Evolutionary conservation across 2,888 invertebrate genomes (phyloP).

Genomic region (Masnerella sp.): DNA sequence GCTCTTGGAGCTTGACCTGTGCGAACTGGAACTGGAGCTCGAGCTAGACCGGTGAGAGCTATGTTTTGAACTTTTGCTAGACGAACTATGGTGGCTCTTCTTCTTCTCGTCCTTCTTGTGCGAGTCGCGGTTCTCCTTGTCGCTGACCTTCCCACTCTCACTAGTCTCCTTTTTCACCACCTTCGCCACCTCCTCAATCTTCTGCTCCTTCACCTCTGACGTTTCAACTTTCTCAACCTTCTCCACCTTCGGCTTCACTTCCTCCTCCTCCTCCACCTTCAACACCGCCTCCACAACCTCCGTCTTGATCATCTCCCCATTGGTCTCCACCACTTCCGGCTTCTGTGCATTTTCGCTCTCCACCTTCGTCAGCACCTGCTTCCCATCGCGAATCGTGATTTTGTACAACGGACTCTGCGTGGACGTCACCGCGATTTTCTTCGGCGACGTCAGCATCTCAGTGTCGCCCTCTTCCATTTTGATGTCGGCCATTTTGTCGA

Average conservation of each 20-base stretch:
- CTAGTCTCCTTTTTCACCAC: constrained; percentile 1
- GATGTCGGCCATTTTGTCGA: not conserved
- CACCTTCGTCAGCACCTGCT: constrained; percentile 83
- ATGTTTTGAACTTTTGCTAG: constrained; percentile 76
- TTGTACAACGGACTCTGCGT: constrained; percentile 79
- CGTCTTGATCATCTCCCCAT: constrained; percentile 64
- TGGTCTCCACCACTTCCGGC: constrained; percentile 66
- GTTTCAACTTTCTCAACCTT: constrained; percentile 3
- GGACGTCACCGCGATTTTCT: not conserved
- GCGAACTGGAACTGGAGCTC: constrained; percentile 70
- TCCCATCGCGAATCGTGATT: constrained; percentile 85
- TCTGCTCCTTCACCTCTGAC: not conserved
- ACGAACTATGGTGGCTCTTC: constrained; percentile 72
- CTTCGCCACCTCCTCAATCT: not conserved
- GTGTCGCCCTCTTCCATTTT: not conserved
- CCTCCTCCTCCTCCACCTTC: constrained; percentile 6
- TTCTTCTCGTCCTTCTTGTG: constrained; percentile 78
- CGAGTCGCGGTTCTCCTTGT: constrained; percentile 78
- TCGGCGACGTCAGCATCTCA: too few relatives aligned
- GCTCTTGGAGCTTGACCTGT: constrained; percentile 69
- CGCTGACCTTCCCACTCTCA: constrained; percentile 76
- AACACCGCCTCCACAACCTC: constrained; percentile 65
- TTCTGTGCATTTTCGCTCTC: constrained; percentile 70
- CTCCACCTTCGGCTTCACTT: constrained; percentile 11
- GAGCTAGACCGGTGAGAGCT: constrained; percentile 70